Percentiles rank a stretch among this genome's conserved stretches.
Conservation (phyloP, 2,797 vertebrate genomes). For the Huso huso region DNA sequence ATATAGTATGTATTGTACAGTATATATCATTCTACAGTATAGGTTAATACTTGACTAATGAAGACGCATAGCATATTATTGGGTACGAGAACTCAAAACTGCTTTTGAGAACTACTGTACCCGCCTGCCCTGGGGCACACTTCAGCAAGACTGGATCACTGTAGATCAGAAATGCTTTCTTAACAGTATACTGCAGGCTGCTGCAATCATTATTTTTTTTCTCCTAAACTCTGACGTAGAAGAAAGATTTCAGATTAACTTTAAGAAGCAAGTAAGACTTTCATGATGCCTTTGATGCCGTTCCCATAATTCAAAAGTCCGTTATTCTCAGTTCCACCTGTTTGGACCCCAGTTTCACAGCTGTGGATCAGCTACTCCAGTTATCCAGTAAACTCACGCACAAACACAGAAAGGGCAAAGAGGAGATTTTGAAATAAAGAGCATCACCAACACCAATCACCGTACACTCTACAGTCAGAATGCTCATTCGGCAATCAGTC, state of each 20-base stretch:
- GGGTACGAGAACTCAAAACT: too few relatives aligned
- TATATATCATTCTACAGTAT: neutral
- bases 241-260: conserved; percentile 1
- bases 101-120: too few relatives aligned
- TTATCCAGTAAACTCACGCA: neutral
- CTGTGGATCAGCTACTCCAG: neutral
- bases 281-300: too few relatives aligned
- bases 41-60: neutral
- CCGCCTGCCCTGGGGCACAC: too few relatives aligned
- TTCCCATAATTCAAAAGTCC: too few relatives aligned
- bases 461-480: neutral
- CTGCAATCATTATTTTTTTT: too few relatives aligned
- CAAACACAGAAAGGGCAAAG: neutral
- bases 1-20: conserved; percentile 7
- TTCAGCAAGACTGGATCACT: too few relatives aligned
- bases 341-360: neutral
- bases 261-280: neutral
- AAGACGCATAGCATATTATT: neutral
- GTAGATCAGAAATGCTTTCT: too few relatives aligned
- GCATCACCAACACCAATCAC: neutral
- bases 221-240: neutral
- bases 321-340: neutral
- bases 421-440: neutral
- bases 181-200: neutral
- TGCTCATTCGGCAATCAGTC: neutral